Percentiles rank a stretch among this genome's conserved stretches.
Conservation (phyloP, 2,797 vertebrate genomes). For the Acanthurus tractus region DNA sequence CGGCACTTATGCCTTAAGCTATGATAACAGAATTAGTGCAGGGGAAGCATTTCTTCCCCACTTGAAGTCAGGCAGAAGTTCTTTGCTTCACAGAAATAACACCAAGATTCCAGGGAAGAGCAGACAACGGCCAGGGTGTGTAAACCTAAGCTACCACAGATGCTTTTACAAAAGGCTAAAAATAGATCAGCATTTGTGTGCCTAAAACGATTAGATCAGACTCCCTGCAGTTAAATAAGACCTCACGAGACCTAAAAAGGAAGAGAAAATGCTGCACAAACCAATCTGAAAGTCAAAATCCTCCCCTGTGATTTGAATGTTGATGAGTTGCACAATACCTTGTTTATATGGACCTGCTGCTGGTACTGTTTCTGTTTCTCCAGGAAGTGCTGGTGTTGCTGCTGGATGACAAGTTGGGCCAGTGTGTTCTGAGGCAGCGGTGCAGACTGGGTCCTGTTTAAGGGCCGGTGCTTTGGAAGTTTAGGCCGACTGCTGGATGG, state of each 20-base stretch:
- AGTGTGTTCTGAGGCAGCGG: slow-evolving; percentile 97
- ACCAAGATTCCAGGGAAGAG: slow-evolving; percentile 69
- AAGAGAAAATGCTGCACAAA: slow-evolving; percentile 53
- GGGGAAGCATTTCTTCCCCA: slow-evolving; percentile 77
- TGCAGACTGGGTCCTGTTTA: slow-evolving; percentile 97
- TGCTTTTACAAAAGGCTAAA: slow-evolving; percentile 74
- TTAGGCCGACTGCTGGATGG: slow-evolving; percentile 91
- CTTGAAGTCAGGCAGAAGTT: slow-evolving; percentile 77
- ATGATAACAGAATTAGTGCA: slow-evolving; percentile 85
- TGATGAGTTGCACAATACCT: slow-evolving; percentile 84
- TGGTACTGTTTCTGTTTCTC: slow-evolving; percentile 99
- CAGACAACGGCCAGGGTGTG: slow-evolving; percentile 54
- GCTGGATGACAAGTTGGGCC: slow-evolving; percentile 98
- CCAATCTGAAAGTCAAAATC: slow-evolving; percentile 66
- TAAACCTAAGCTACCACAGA: slow-evolving; percentile 64
- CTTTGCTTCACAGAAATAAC: slow-evolving; percentile 77
- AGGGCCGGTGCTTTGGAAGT: slow-evolving; percentile 94
- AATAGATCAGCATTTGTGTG: slow-evolving; percentile 69
- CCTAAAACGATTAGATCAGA: slow-evolving; percentile 73
- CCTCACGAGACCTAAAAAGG: slow-evolving; percentile 49
- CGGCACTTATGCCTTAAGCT: slow-evolving; percentile 80
- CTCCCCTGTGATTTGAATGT: slow-evolving; percentile 50
- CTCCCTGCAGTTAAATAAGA: slow-evolving; percentile 61
- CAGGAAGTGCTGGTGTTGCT: slow-evolving; percentile 98
- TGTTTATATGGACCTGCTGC: slow-evolving; percentile 98